Evolutionary conservation across 1,140 invertebrate species (phyloP).

Genomic region (Chironomus striatipennis): DNA sequence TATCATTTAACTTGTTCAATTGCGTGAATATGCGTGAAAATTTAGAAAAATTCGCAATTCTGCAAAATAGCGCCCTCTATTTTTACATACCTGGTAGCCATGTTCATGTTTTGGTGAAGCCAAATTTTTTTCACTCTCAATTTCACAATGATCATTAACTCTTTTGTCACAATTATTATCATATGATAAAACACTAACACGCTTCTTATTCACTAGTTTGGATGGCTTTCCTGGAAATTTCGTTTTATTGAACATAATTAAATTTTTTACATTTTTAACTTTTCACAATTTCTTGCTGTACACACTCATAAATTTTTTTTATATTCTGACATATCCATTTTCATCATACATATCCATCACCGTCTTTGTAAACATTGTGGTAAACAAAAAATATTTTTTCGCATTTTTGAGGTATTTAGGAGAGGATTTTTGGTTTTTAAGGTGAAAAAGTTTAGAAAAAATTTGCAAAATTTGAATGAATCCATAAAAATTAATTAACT

Average conservation of each 20-base stretch:
- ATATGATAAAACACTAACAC: slow-evolving; percentile 62
- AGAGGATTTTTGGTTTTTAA: not conserved
- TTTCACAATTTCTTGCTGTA: slow-evolving; percentile 16
- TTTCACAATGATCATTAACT: slow-evolving; percentile 5
- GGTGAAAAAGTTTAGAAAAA: not conserved
- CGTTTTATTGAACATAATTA: slow-evolving; percentile 32
- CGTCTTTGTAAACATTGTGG: not conserved
- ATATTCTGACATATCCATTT: not conserved
- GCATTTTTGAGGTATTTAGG: not conserved
- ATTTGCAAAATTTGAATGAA: no score
- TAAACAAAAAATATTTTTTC: not conserved
- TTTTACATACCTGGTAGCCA: slow-evolving; percentile 14
- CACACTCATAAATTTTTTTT: slow-evolving; percentile 1
- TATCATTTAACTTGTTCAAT: not conserved
- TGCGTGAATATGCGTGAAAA: not conserved
- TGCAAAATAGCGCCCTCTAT: slow-evolving; percentile 20
- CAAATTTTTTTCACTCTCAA: slow-evolving; percentile 16
- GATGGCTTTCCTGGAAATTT: slow-evolving; percentile 78
- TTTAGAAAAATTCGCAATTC: not conserved
- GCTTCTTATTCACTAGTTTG: slow-evolving; percentile 71
- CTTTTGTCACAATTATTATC: slow-evolving; percentile 41
- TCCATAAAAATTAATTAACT: no score
- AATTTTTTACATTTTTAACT: slow-evolving; percentile 22
- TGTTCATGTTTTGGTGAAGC: slow-evolving; percentile 19
- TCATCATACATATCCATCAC: not conserved